Conservation (phyloP, 2,113 vertebrate genomes). For the Gnathonemus echidnorhynchus region DNA sequence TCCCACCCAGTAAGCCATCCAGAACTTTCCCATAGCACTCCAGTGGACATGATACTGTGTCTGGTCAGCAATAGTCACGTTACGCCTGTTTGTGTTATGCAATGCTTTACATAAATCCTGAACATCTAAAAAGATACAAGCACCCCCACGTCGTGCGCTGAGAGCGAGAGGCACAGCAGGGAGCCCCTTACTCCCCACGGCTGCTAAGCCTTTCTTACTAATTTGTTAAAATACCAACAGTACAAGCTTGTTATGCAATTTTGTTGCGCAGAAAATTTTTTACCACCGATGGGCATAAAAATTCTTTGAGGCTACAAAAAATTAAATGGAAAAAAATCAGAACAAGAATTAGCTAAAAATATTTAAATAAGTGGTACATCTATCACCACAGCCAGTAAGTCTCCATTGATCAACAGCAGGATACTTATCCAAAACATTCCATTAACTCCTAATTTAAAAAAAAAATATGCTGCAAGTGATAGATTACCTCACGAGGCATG, state of each 20-base stretch:
- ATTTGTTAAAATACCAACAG: slow-evolving; percentile 26
- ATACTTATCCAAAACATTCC: not conserved
- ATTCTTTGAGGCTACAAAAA: not conserved
- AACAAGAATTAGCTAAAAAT: not conserved
- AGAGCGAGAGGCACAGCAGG: slow-evolving; percentile 31
- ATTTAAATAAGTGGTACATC: not conserved
- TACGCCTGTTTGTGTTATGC: slow-evolving; percentile 35
- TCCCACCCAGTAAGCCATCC: not conserved
- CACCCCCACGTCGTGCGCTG: slow-evolving; percentile 44
- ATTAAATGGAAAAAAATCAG: not conserved
- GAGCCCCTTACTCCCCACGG: slow-evolving; percentile 19
- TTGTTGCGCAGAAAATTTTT: slow-evolving; percentile 17
- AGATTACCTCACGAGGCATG: not conserved
- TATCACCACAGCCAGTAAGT: not conserved
- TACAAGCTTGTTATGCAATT: slow-evolving; percentile 43
- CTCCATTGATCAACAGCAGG: not conserved
- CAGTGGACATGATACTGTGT: not conserved
- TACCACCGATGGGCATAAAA: not conserved
- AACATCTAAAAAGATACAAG: not conserved
- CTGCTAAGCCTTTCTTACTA: slow-evolving; percentile 16
- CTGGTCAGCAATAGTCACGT: not conserved
- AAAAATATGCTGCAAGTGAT: not conserved
- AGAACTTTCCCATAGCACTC: not conserved
- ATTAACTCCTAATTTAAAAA: not conserved
- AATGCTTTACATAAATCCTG: slow-evolving; percentile 41